Conservation (phyloP, 2,797 vertebrate genomes). For the Ambastaia sidthimunki region DNA sequence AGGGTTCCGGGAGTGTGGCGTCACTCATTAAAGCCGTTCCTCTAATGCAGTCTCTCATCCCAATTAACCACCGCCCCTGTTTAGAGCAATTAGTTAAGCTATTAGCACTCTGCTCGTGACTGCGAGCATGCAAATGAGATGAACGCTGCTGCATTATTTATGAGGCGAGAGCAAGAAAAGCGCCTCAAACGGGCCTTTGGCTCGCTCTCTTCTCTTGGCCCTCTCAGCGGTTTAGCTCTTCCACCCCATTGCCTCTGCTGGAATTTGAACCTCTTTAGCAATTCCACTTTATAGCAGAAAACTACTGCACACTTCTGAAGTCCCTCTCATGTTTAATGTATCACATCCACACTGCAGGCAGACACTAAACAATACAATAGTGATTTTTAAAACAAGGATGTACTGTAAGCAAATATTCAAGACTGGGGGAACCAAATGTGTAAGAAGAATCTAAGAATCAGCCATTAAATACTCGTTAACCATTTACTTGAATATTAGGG, state of each 20-base stretch:
- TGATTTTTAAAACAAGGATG: slow-evolving; percentile 26
- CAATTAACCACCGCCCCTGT: slow-evolving; percentile 51
- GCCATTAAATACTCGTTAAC: not conserved
- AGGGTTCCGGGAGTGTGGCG: slow-evolving; percentile 13
- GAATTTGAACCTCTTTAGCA: slow-evolving; percentile 49
- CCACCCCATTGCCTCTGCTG: slow-evolving; percentile 36
- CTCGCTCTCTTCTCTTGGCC: slow-evolving; percentile 43
- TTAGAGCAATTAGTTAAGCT: slow-evolving; percentile 58
- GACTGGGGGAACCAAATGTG: not conserved
- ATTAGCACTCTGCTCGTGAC: slow-evolving; percentile 54
- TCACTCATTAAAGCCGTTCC: slow-evolving; percentile 50
- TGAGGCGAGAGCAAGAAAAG: slow-evolving; percentile 34
- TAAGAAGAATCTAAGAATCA: slow-evolving; percentile 4
- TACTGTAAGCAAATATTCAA: slow-evolving; percentile 4
- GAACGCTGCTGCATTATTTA: slow-evolving; percentile 53
- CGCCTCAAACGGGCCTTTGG: slow-evolving; percentile 50
- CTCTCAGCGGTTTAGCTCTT: slow-evolving; percentile 43
- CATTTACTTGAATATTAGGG: not conserved
- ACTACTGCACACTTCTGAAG: slow-evolving; percentile 15
- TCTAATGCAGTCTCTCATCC: slow-evolving; percentile 45
- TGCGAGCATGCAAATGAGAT: slow-evolving; percentile 53
- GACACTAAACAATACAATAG: slow-evolving; percentile 21
- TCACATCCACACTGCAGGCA: not conserved
- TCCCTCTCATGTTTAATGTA: slow-evolving; percentile 27
- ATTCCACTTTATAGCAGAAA: slow-evolving; percentile 35